These are phyloP conservation scores for Ichneumon xanthorius DNA, from an alignment of 2,888 invertebrate genomes.

Conservation along the genomic window DNA sequence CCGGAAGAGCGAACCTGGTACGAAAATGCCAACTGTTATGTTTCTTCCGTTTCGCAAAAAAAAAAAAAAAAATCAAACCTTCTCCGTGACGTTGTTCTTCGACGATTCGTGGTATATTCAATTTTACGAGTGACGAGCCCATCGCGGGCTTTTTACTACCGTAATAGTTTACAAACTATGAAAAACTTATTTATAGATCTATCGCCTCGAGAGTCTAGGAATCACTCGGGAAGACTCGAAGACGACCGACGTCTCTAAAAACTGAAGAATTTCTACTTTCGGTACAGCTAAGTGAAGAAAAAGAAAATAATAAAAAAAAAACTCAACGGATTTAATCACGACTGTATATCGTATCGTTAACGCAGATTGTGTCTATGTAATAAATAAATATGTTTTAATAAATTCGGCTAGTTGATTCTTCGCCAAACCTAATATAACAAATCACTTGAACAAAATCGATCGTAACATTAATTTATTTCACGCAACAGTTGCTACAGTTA, in stretches of 20 bases:
- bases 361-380: slow-evolving; percentile 18
- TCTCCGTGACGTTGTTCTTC: neutral
- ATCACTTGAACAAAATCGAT: neutral
- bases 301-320: slow-evolving; percentile 4
- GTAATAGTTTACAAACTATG: slow-evolving; percentile 45
- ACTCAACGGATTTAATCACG: slow-evolving; percentile 18
- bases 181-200: slow-evolving; percentile 56
- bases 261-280: slow-evolving; percentile 46
- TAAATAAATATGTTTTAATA: slow-evolving; percentile 41
- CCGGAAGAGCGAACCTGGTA: slow-evolving; percentile 39
- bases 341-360: slow-evolving; percentile 44
- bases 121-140: slow-evolving; percentile 19
- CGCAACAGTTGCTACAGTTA: slow-evolving; percentile 7
- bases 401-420: neutral
- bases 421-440: neutral
- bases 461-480: slow-evolving; percentile 17
- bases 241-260: slow-evolving; percentile 51
- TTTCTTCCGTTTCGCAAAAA: slow-evolving; percentile 16
- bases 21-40: slow-evolving; percentile 14
- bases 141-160: slow-evolving; percentile 1
- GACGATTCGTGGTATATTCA: neutral
- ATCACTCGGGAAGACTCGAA: slow-evolving; percentile 23
- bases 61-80: slow-evolving; percentile 17
- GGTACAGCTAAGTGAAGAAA: slow-evolving; percentile 11
- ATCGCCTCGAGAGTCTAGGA: slow-evolving; percentile 8